Evolutionary conservation across 2,797 vertebrate genomes (phyloP).

Genomic region (Anomalospiza imberbis): DNA sequence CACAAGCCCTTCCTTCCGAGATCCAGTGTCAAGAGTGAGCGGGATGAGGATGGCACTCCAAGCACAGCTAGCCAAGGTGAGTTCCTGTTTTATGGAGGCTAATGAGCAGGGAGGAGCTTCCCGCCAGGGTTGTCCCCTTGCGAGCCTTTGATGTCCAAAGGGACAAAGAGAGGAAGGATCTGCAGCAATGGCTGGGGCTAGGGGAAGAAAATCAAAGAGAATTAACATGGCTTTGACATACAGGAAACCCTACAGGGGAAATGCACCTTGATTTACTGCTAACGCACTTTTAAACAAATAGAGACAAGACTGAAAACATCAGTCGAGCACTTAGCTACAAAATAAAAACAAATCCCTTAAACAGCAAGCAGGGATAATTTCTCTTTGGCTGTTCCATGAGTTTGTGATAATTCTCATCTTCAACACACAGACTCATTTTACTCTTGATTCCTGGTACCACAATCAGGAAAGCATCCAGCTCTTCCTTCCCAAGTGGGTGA

Average conservation of each 20-base stretch:
- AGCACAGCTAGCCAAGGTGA: constrained; percentile 58
- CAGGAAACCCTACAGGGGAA: constrained; percentile 88
- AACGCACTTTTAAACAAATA: constrained; percentile 89
- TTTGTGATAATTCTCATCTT: neutral
- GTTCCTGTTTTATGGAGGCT: constrained; percentile 62
- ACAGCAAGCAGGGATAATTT: neutral
- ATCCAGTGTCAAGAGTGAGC: constrained; percentile 63
- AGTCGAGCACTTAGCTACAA: neutral
- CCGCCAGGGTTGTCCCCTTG: constrained; percentile 30
- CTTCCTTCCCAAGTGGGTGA: neutral
- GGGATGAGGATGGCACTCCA: constrained; percentile 23
- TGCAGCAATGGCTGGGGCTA: constrained; percentile 51
- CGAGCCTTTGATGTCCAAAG: constrained; percentile 68
- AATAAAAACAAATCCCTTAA: neutral
- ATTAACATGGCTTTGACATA: constrained; percentile 93
- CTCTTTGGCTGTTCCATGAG: neutral
- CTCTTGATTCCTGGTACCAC: neutral
- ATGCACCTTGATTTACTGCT: constrained; percentile 87
- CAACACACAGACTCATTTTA: neutral
- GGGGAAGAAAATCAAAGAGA: constrained; percentile 78
- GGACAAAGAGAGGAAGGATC: constrained; percentile 73
- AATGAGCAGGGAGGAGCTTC: constrained; percentile 64
- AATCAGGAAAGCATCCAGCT: neutral
- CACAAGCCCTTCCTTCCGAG: constrained; percentile 31
- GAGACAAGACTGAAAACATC: constrained; percentile 60